Conservation (phyloP, 2,113 vertebrate species). For the Verasper variegatus region DNA sequence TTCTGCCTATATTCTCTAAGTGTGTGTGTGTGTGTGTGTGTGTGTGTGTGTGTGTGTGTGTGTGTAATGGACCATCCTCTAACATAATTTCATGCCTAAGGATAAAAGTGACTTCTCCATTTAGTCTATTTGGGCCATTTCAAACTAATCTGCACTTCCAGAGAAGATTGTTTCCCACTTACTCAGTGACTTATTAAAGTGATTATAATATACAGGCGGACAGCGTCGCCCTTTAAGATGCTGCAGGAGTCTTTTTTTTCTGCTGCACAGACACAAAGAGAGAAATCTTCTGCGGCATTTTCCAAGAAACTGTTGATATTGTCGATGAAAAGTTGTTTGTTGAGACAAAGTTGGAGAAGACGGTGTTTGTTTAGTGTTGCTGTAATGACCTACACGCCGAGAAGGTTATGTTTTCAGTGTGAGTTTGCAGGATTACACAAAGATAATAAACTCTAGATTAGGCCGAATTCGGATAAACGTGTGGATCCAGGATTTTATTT, state of each 20-base stretch:
- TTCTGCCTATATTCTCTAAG: too few species aligned
- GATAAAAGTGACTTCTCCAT: slow-evolving; percentile 64
- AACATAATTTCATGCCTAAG: slow-evolving; percentile 67
- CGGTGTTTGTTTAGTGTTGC: too few species aligned
- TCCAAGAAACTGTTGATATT: background rate
- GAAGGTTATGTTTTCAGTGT: too few species aligned
- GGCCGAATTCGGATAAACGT: too few species aligned
- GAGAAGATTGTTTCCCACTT: slow-evolving; percentile 52
- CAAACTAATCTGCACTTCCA: slow-evolving; percentile 48
- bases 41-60: slow-evolving; percentile 20
- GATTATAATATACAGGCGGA: slow-evolving; percentile 28
- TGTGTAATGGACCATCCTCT: slow-evolving; percentile 61
- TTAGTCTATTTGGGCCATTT: slow-evolving; percentile 52
- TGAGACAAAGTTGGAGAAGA: too few species aligned
- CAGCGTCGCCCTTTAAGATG: slow-evolving; percentile 7
- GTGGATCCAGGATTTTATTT: too few species aligned
- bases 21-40: slow-evolving; percentile 14
- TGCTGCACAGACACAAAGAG: background rate
- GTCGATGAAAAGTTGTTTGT: background rate
- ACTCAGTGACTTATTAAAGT: slow-evolving; percentile 53
- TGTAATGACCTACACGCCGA: too few species aligned
- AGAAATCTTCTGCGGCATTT: background rate
- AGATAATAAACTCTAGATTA: too few species aligned
- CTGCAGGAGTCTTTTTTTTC: slow-evolving; percentile 2
- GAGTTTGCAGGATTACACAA: too few species aligned